Evolutionary conservation across 2,888 invertebrate genomes (phyloP).

Genomic region (Sminthurides aquaticus): DNA sequence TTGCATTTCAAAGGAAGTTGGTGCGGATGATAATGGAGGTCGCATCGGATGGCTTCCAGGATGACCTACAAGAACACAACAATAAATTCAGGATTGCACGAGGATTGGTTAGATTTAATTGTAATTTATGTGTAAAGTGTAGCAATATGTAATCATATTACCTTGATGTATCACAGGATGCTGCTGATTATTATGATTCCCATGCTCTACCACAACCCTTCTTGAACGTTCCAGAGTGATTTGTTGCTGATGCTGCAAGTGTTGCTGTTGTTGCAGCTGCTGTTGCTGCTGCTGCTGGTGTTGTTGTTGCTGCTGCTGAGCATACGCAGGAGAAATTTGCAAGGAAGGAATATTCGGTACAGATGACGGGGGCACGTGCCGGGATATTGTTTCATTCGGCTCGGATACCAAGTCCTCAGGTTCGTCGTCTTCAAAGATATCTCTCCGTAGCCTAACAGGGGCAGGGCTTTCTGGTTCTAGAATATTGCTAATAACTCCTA

Average conservation of each 20-base stretch:
- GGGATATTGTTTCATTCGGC: too few relatives aligned
- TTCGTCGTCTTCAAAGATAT: conserved; percentile 6
- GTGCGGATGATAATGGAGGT: conserved; percentile 18
- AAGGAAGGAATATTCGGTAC: too few relatives aligned
- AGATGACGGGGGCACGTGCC: background rate
- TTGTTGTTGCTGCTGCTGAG: conserved; percentile 6
- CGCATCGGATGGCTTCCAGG: background rate
- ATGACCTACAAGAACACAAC: background rate
- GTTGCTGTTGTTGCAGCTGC: background rate
- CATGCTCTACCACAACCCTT: too few relatives aligned
- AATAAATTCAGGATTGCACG: background rate
- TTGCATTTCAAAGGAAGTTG: conserved; percentile 7
- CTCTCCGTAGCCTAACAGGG: conserved; percentile 15
- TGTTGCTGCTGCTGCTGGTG: conserved; percentile 1
- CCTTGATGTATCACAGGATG: too few relatives aligned
- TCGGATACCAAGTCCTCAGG: too few relatives aligned
- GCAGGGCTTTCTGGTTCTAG: conserved; percentile 40
- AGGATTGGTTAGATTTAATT: background rate
- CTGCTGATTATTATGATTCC: background rate
- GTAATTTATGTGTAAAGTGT: too few relatives aligned
- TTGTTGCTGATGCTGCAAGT: too few relatives aligned
- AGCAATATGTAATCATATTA: too few relatives aligned
- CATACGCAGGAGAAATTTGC: background rate
- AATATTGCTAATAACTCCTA: conserved; percentile 25
- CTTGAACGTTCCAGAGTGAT: too few relatives aligned